Percentiles rank a stretch among this genome's conserved stretches.
phyloP scores from a whole-genome alignment of 2,113 vertebrate genomes.

The Pseudorhombus dupliciocellatus region DNA sequence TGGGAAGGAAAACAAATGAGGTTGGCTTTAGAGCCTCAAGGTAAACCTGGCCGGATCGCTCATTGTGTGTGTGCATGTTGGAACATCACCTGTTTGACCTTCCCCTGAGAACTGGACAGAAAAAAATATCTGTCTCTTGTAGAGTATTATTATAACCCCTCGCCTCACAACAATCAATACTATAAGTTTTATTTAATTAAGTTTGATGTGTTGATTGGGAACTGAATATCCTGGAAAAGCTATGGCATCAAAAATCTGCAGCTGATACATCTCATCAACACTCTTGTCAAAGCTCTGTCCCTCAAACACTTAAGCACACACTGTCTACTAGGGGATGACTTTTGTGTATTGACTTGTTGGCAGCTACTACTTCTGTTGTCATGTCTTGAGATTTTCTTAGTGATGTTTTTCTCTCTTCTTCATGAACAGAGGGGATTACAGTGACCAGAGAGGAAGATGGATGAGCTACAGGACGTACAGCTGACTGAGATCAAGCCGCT shows the following conservation, averaged over 20 bases:
- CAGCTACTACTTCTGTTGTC: too few relatives aligned
- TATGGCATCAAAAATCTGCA: too few relatives aligned
- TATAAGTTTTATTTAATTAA: neutral
- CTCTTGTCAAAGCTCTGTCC: too few relatives aligned
- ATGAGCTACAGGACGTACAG: conserved; percentile 96
- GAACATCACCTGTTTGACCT: conserved; percentile 40
- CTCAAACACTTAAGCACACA: too few relatives aligned
- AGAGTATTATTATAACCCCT: neutral
- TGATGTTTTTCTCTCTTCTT: neutral
- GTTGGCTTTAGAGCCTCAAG: conserved; percentile 23
- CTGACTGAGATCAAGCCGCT: conserved; percentile 96
- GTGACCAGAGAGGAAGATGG: conserved; percentile 82
- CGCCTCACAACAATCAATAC: neutral
- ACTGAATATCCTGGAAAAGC: too few relatives aligned
- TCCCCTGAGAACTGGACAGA: neutral
- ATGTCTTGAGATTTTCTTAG: neutral
- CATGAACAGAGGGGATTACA: conserved; percentile 39
- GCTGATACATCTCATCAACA: too few relatives aligned
- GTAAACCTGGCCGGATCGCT: conserved; percentile 34
- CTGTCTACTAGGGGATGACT: too few relatives aligned
- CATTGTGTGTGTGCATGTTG: conserved; percentile 23
- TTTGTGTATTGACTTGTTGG: too few relatives aligned
- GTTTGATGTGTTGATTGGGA: neutral
- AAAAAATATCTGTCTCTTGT: neutral
- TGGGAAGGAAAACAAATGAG: conserved; percentile 60